These are phyloP conservation scores for Lethenteron camtschaticum DNA, from an alignment of 2,113 vertebrate species.

Conservation along the genomic window DNA sequence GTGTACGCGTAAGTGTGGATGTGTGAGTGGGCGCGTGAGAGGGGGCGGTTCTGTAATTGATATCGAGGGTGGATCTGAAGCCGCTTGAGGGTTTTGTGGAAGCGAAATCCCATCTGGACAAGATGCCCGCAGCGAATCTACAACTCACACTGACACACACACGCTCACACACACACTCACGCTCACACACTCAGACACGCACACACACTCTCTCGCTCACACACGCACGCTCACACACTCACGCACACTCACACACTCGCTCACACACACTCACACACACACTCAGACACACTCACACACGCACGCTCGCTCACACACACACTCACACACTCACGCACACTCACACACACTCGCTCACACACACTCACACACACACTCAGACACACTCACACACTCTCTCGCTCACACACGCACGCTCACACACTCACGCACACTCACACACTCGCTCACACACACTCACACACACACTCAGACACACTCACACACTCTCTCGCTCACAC, in stretches of 20 bases:
- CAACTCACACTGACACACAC: background rate
- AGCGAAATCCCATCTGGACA: no score
- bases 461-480: no score
- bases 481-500: background rate
- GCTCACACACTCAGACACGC: background rate
- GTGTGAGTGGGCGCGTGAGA: no score
- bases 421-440: background rate
- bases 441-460: background rate
- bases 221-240: background rate
- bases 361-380: background rate
- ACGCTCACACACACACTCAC: background rate
- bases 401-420: no score
- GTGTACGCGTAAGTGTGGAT: no score
- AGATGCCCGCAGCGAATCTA: background rate
- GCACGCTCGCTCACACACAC: background rate
- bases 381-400: slow-evolving; percentile 1
- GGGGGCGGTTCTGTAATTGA: no score
- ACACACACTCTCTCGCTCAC: background rate
- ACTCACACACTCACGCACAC: background rate
- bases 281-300: background rate
- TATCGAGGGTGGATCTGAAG: no score
- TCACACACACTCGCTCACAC: background rate
- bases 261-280: background rate
- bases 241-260: no score
- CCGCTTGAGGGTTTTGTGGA: no score